Conservation (phyloP, 2,113 vertebrate species). For the Gracilinanus agilis region DNA sequence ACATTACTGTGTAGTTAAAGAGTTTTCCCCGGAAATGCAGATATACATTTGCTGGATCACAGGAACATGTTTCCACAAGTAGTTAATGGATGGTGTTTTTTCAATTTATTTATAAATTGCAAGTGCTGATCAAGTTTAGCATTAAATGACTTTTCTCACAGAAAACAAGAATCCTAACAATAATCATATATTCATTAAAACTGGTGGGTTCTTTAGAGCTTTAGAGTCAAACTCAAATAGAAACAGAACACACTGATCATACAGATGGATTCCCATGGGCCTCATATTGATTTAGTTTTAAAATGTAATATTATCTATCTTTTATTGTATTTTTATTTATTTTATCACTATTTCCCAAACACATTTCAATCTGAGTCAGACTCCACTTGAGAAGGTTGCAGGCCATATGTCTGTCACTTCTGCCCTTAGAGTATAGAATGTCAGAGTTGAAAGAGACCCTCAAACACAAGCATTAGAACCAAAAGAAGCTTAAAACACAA, state of each 20-base stretch:
- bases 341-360: background rate
- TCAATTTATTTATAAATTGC: background rate
- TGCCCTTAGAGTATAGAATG: background rate
- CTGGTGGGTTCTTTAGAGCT: background rate
- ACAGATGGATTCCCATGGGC: background rate
- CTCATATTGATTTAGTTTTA: background rate
- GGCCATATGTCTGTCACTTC: background rate
- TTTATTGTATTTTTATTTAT: background rate
- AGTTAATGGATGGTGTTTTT: background rate
- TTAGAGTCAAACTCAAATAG: background rate
- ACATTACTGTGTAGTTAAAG: background rate
- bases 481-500: background rate
- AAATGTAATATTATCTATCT: background rate
- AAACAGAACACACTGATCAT: background rate
- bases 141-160: background rate
- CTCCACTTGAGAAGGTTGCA: background rate
- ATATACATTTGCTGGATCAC: background rate
- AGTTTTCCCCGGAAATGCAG: background rate
- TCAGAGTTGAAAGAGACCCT: background rate
- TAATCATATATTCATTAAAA: background rate
- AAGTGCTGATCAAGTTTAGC: background rate
- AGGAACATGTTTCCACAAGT: background rate
- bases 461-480: background rate
- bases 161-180: background rate
- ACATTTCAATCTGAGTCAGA: background rate